Evolutionary conservation across 2,888 invertebrate species (phyloP).

Genomic region (Acrobasis consociella): DNA sequence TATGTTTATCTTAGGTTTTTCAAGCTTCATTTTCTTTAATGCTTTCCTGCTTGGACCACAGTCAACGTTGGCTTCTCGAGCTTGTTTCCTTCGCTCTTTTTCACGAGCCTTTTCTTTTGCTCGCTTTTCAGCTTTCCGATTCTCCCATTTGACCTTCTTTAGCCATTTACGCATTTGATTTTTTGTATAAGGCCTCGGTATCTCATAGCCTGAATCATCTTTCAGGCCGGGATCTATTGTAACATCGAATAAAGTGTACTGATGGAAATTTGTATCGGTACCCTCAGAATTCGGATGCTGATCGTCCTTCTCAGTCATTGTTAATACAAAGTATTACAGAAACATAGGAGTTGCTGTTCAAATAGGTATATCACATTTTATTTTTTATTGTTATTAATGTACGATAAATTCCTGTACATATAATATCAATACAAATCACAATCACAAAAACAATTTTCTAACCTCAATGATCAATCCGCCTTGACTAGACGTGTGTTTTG

Average conservation of each 20-base stretch:
- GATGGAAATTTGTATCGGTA: constrained; percentile 47
- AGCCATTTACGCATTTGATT: constrained; percentile 86
- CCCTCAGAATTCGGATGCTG: constrained; percentile 29
- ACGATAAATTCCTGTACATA: not conserved
- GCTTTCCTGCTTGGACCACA: constrained; percentile 91
- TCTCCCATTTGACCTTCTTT: constrained; percentile 89
- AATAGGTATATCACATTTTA: not conserved
- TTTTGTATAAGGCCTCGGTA: constrained; percentile 81
- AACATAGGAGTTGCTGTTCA: not conserved
- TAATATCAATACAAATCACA: too few relatives aligned
- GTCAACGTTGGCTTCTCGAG: constrained; percentile 87
- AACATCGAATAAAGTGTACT: constrained; percentile 68
- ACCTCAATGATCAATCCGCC: too few relatives aligned
- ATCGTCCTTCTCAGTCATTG: constrained; percentile 27
- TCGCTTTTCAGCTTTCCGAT: constrained; percentile 86
- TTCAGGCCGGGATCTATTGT: constrained; percentile 72
- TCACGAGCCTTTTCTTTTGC: constrained; percentile 87
- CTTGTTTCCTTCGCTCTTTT: constrained; percentile 87
- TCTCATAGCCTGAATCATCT: constrained; percentile 68
- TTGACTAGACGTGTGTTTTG: too few relatives aligned
- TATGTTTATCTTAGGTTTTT: constrained; percentile 86
- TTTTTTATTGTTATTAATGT: not conserved
- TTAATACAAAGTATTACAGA: not conserved
- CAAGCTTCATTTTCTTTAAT: constrained; percentile 88
- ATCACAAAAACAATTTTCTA: too few relatives aligned